These are phyloP conservation scores for Drosophila percnosoma DNA, from an alignment of 2,888 invertebrate species.

Conservation along the genomic window DNA sequence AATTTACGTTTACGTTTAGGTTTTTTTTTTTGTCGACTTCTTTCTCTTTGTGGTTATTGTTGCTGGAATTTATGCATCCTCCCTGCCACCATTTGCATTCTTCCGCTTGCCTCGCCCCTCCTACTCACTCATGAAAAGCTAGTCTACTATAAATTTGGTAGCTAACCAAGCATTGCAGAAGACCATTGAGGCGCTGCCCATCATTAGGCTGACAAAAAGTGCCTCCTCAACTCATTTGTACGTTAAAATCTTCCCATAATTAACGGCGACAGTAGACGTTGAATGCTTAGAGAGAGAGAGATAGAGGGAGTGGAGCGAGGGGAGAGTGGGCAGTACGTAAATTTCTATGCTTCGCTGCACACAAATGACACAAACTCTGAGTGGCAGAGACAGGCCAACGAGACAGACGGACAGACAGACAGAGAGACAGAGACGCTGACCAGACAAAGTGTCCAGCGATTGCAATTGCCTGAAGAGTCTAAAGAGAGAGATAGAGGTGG, in stretches of 20 bases:
- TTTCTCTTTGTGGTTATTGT: conserved; percentile 19
- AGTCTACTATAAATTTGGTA: conserved; percentile 64
- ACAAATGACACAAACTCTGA: conserved; percentile 63
- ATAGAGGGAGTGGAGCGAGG: conserved; percentile 16
- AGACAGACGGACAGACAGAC: conserved; percentile 5
- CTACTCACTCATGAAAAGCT: not conserved
- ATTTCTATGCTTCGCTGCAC: conserved; percentile 77
- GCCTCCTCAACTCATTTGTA: conserved; percentile 70
- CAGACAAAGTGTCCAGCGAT: conserved; percentile 58
- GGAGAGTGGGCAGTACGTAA: conserved; percentile 36
- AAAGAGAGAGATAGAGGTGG: not conserved
- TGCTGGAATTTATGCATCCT: conserved; percentile 21
- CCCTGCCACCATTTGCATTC: conserved; percentile 54
- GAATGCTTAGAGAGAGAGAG: conserved; percentile 28
- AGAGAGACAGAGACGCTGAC: conserved; percentile 28
- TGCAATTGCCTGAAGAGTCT: conserved; percentile 65
- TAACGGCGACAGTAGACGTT: conserved; percentile 58
- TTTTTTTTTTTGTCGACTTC: conserved; percentile 4
- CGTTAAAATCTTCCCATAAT: conserved; percentile 77
- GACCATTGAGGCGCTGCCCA: conserved; percentile 63
- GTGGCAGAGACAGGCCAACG: conserved; percentile 26
- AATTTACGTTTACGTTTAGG: conserved; percentile 51
- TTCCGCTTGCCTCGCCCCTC: conserved; percentile 27
- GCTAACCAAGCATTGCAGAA: conserved; percentile 67
- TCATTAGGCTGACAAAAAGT: conserved; percentile 77